Conservation (phyloP, 1,140 invertebrate species). For the Tetranychus cinnabarinus region DNA sequence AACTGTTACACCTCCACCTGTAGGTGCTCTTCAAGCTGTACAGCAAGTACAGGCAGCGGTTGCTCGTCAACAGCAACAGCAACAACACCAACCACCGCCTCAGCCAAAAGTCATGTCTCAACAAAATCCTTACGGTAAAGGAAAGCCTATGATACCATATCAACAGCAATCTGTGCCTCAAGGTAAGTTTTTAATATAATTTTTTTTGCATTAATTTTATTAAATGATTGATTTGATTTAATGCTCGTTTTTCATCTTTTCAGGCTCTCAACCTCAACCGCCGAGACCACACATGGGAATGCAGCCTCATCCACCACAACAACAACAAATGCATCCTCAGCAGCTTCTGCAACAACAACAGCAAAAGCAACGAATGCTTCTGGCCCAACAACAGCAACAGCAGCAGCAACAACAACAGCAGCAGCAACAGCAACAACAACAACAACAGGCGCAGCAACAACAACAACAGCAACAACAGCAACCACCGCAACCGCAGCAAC, state of each 20-base stretch:
- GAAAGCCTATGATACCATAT: not conserved
- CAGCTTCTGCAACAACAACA: constrained; percentile 1
- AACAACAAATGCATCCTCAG: constrained; percentile 1
- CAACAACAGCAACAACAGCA: not conserved
- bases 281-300: constrained; percentile 12
- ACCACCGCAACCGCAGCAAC: not conserved
- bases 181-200: not conserved
- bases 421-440: constrained; percentile 7
- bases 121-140: constrained; percentile 5
- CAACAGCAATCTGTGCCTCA: constrained; percentile 6
- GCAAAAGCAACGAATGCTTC: not conserved
- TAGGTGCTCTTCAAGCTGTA: constrained; percentile 55
- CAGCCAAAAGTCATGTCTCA: constrained; percentile 8
- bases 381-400: constrained; percentile 4
- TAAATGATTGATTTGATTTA: constrained; percentile 3
- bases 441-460: constrained; percentile 2
- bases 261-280: constrained; percentile 11
- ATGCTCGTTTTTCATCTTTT: constrained; percentile 1
- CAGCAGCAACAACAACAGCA: not conserved
- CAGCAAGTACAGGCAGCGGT: constrained; percentile 80
- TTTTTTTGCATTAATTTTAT: constrained; percentile 10
- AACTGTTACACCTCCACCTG: constrained; percentile 38
- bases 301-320: constrained; percentile 5
- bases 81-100: constrained; percentile 14
- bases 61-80: constrained; percentile 33